Percentiles rank a stretch among this genome's conserved stretches.
phyloP scores from a whole-genome alignment of 2,888 invertebrate genomes.

The Eledona agricola region DNA sequence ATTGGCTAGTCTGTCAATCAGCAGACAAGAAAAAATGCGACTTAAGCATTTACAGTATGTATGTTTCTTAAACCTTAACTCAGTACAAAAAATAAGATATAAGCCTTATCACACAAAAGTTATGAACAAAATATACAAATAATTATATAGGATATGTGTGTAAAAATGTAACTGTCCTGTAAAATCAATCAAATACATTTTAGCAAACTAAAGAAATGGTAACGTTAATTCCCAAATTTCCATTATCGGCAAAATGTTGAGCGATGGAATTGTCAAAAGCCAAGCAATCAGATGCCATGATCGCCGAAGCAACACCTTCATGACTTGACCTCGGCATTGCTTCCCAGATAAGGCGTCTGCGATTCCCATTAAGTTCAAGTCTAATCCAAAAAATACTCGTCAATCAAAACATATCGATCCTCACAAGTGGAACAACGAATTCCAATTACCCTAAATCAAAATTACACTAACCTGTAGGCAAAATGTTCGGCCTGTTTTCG shows the following conservation, averaged over 20 bases:
- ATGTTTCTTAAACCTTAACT: constrained; percentile 5
- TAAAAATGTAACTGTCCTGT: constrained; percentile 6
- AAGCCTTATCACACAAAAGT: constrained; percentile 19
- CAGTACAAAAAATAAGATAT: constrained; percentile 11
- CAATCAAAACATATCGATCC: background rate
- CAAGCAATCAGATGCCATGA: constrained; percentile 97
- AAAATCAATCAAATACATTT: constrained; percentile 34
- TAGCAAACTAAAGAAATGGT: constrained; percentile 91
- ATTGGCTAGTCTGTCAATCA: constrained; percentile 12
- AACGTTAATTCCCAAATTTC: constrained; percentile 98
- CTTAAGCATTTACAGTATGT: constrained; percentile 18
- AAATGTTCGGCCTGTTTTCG: constrained; percentile 99
- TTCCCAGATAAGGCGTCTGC: constrained; percentile 97
- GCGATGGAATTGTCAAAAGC: constrained; percentile 99
- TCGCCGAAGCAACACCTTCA: constrained; percentile 97
- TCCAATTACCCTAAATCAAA: no score
- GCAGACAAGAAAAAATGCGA: constrained; percentile 11
- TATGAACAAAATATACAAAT: constrained; percentile 14
- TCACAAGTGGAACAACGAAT: no score
- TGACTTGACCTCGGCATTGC: constrained; percentile 98
- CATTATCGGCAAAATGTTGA: constrained; percentile 98
- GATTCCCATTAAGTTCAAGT: constrained; percentile 94
- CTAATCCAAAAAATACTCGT: constrained; percentile 62
- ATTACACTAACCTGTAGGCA: constrained; percentile 78
- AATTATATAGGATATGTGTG: constrained; percentile 21